Evolutionary conservation across 2,888 invertebrate species (phyloP).

Genomic region (Eupithecia inturbata): DNA sequence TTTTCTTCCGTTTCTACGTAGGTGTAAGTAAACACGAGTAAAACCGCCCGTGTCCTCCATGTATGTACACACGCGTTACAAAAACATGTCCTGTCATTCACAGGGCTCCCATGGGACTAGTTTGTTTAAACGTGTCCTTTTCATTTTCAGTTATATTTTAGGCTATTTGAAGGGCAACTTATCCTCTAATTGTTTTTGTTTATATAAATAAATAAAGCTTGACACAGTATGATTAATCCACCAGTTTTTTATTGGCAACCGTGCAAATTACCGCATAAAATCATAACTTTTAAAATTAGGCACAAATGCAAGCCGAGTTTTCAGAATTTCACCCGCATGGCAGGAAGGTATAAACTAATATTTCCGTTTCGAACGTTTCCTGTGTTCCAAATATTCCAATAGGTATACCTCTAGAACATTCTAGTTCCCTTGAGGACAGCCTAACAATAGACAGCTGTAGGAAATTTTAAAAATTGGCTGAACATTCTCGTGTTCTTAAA

Average conservation of each 20-base stretch:
- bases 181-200: background rate
- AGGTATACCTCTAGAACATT: constrained; percentile 4
- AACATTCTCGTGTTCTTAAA: background rate
- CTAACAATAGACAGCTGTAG: constrained; percentile 7
- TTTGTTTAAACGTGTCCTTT: constrained; percentile 46
- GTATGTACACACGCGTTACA: constrained; percentile 30
- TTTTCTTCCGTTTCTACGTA: background rate
- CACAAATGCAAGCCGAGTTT: background rate
- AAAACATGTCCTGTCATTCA: constrained; percentile 32
- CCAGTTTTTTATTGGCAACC: background rate
- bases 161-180: background rate
- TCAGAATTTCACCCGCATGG: background rate
- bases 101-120: constrained; percentile 44
- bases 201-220: too few species aligned
- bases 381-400: constrained; percentile 7
- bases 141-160: constrained; percentile 26
- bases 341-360: constrained; percentile 5
- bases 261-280: background rate
- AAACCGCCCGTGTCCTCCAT: constrained; percentile 5
- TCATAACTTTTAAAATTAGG: background rate
- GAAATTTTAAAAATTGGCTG: background rate
- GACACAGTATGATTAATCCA: background rate
- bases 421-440: background rate
- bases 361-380: constrained; percentile 7
- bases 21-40: background rate